Evolutionary conservation across 2,888 invertebrate species (phyloP).

Genomic region (Saturnia japonica): DNA sequence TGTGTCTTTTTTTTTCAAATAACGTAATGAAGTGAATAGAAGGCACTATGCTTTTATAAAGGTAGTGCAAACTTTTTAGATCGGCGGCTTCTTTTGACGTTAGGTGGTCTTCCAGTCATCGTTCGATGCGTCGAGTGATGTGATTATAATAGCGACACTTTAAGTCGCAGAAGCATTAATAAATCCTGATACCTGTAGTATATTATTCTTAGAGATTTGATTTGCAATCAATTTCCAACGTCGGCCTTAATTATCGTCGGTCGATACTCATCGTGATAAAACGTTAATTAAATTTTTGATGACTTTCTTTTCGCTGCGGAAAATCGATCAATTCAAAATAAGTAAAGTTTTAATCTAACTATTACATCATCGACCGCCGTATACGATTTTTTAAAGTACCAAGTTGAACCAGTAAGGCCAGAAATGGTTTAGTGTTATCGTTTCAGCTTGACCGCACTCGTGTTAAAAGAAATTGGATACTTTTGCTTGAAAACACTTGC

Average conservation of each 20-base stretch:
- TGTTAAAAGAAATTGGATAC: constrained; percentile 73
- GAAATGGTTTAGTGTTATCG: constrained; percentile 68
- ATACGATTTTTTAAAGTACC: background rate
- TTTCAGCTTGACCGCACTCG: constrained; percentile 65
- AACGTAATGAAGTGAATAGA: constrained; percentile 60
- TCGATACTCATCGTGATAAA: constrained; percentile 50
- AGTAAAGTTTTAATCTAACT: constrained; percentile 21
- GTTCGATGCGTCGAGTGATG: constrained; percentile 62
- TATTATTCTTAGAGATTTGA: constrained; percentile 26
- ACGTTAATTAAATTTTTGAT: constrained; percentile 63
- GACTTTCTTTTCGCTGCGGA: constrained; percentile 48
- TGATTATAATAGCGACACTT: constrained; percentile 80
- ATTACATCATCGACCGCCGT: background rate
- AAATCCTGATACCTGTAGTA: constrained; percentile 49
- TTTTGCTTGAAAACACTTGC: constrained; percentile 69
- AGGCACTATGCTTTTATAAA: constrained; percentile 59
- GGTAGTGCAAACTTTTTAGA: constrained; percentile 73
- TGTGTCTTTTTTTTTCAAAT: constrained; percentile 37
- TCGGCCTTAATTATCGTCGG: constrained; percentile 48
- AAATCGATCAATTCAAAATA: constrained; percentile 36
- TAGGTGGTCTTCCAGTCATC: constrained; percentile 68
- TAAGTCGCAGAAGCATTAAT: constrained; percentile 61
- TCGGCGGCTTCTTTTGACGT: constrained; percentile 74
- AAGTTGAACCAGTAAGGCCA: constrained; percentile 47
- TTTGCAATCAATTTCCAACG: constrained; percentile 51